Conservation (phyloP, 1,140 invertebrate genomes). For the Cyrtorhinus lividipennis region DNA sequence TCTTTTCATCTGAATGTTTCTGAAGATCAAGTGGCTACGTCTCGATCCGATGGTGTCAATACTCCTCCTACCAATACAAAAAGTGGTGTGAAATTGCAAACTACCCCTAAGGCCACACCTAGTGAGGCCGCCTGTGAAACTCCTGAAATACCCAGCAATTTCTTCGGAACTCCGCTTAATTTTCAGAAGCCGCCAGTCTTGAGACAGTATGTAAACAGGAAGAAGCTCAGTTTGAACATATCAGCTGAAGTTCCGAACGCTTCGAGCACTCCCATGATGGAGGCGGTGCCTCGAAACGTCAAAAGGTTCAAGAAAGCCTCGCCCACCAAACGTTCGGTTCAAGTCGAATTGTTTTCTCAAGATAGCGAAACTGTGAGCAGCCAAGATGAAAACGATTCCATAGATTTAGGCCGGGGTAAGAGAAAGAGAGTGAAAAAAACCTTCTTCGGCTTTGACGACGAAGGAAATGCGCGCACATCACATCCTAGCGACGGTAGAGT, state of each 20-base stretch:
- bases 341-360: neutral
- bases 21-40: too few species aligned
- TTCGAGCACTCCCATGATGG: neutral
- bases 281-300: neutral
- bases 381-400: neutral
- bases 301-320: constrained; percentile 1
- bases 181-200: neutral
- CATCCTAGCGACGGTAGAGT: too few species aligned
- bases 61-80: too few species aligned
- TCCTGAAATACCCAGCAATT: neutral
- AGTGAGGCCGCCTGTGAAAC: too few species aligned
- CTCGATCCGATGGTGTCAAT: too few species aligned
- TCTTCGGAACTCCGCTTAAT: neutral
- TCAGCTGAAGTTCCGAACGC: neutral
- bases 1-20: too few species aligned
- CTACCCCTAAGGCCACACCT: too few species aligned
- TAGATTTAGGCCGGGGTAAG: neutral
- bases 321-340: neutral
- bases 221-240: neutral
- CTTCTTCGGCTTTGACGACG: neutral
- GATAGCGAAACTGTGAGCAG: neutral
- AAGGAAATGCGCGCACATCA: neutral
- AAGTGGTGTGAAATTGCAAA: too few species aligned
- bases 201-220: neutral
- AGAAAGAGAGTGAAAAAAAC: neutral